phyloP scores from a whole-genome alignment of 1,140 invertebrate species.

The Epicauta chinensis region DNA sequence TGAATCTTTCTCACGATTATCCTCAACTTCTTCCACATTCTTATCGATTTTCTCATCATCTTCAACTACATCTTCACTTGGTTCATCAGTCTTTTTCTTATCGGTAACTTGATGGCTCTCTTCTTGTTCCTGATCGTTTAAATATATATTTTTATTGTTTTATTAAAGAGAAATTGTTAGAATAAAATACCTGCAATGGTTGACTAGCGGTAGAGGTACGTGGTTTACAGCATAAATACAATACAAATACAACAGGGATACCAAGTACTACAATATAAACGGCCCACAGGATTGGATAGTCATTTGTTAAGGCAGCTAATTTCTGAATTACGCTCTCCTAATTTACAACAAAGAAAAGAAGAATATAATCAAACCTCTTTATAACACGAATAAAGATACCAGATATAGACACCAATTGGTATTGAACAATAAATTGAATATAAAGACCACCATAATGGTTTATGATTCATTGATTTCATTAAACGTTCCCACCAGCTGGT shows the following conservation, averaged over 20 bases:
- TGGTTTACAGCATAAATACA: slow-evolving; percentile 75
- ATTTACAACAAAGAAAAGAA: slow-evolving; percentile 39
- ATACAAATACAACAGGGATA: slow-evolving; percentile 67
- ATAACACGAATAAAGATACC: slow-evolving; percentile 58
- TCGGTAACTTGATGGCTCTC: slow-evolving; percentile 39
- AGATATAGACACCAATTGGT: slow-evolving; percentile 63
- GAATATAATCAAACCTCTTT: slow-evolving; percentile 53
- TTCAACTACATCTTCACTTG: slow-evolving; percentile 47
- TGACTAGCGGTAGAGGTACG: slow-evolving; percentile 43
- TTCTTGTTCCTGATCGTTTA: slow-evolving; percentile 34
- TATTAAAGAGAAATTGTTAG: slow-evolving; percentile 4
- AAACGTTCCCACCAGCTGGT: slow-evolving; percentile 64
- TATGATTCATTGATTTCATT: slow-evolving; percentile 67
- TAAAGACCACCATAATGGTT: slow-evolving; percentile 68
- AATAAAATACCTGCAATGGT: slow-evolving; percentile 31
- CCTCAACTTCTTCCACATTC: slow-evolving; percentile 38
- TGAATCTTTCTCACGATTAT: slow-evolving; percentile 42
- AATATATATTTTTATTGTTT: neutral
- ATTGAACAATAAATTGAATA: slow-evolving; percentile 71
- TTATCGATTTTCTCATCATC: slow-evolving; percentile 44
- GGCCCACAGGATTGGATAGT: slow-evolving; percentile 87
- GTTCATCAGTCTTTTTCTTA: slow-evolving; percentile 57
- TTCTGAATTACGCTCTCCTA: slow-evolving; percentile 77
- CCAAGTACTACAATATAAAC: slow-evolving; percentile 76
- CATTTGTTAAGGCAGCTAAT: slow-evolving; percentile 73